Base-by-base conservation (phyloP, 30 jellyfish, hydroid and myxozoan species). In the Cassiopea andromeda region DNA sequence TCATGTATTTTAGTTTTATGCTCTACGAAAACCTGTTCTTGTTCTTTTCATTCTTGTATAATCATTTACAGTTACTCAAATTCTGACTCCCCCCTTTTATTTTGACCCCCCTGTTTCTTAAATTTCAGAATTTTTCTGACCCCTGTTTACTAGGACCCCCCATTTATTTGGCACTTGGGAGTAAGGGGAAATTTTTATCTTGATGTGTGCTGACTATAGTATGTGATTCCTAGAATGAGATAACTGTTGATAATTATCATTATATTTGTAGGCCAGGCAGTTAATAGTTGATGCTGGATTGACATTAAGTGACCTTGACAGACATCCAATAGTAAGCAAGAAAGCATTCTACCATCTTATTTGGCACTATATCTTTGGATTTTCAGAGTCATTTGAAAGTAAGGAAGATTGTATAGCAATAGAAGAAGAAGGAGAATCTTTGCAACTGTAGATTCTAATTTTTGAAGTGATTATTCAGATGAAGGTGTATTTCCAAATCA, bases 241-340 rank as follows among this genome's bases (percentile, higher is more conserved):
- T 54, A 3, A 54, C 12, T 10, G 12, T 54, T 10, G 12, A 54
- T 54, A 27, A 27, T 27, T 27, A 27, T 54, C 64, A 6, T 54
- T 54, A 3, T 10, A 54, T 3, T 54, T 54, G 7, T 81, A 96
- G 97, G 98, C 99, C 8, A 84, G 97, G 48, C 98, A 96, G 83
- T 93, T 96, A 67, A 96, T 96, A 14, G 80, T 87, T 48, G 97
- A 96, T 15, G 83, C 97, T 73, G 98, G 97, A 1, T 68, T 96
- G 48, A 69, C 91, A 12, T 70, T 96, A 67, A 89, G 98, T 79
- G 99, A 96, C 81, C 89, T 96, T 69, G 97, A 96, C 69, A 87
- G 86, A 48, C 46, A 82, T 57, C 98, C 98, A 13, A 86, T 69
- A 92, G 99, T 95, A 64, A 27, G 38, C 38, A 27, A 27, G 0